These are phyloP conservation scores for Sebastiscus albofasciatus DNA, from an alignment of 2,797 vertebrate genomes.

Conservation along the genomic window DNA sequence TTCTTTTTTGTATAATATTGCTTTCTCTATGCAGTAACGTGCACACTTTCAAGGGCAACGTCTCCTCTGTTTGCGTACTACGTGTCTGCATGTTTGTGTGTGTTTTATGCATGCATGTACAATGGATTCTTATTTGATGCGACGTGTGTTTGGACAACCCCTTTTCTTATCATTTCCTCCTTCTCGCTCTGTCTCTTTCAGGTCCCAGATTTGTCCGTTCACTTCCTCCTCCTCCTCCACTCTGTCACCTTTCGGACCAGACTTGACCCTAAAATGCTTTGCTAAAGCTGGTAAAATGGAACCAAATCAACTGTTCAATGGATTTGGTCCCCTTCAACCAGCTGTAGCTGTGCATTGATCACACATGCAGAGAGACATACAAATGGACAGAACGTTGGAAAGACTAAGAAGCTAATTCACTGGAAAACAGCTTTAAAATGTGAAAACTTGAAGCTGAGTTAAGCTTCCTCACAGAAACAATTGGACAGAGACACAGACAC, in stretches of 20 bases:
- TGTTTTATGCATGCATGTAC: neutral
- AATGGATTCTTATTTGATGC: neutral
- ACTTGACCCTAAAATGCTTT: constrained; percentile 89
- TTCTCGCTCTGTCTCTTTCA: constrained; percentile 53
- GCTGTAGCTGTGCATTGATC: constrained; percentile 99
- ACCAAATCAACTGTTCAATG: constrained; percentile 99
- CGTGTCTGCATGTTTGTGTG: constrained; percentile 6
- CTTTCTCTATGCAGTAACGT: neutral
- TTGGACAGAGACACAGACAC: constrained; percentile 9
- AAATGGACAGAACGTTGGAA: neutral
- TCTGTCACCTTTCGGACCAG: constrained; percentile 4
- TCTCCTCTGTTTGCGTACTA: neutral
- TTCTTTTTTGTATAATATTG: neutral
- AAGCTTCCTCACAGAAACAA: neutral
- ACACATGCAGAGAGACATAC: neutral
- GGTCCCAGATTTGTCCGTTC: constrained; percentile 21
- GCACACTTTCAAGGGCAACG: constrained; percentile 19
- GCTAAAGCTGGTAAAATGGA: constrained; percentile 99
- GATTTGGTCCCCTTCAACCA: constrained; percentile 99
- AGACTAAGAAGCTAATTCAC: neutral
- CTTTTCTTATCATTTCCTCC: constrained; percentile 32
- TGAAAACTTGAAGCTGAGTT: neutral
- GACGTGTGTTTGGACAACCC: neutral
- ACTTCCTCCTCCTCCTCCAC: neutral
- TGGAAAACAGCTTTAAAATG: constrained; percentile 7